phyloP scores from a whole-genome alignment of 64 coral and sea anemone species.

The Platygyra sinensis region DNA sequence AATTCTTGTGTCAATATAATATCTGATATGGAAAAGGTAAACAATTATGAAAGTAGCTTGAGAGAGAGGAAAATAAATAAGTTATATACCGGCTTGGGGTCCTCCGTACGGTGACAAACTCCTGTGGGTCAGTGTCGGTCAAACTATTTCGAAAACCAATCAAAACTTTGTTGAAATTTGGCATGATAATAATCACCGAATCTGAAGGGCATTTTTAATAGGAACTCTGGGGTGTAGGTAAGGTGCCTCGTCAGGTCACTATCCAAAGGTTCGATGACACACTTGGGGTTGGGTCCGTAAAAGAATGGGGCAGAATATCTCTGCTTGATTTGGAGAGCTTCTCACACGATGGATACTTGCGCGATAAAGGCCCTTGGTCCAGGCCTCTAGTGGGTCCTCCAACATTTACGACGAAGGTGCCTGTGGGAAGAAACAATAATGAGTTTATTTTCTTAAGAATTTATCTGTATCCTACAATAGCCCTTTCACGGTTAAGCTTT shows the following conservation, averaged over 20 bases:
- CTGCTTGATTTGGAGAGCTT: constrained; percentile 43
- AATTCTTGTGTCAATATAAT: too few relatives aligned
- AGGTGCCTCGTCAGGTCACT: constrained; percentile 39
- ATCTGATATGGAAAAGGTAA: too few relatives aligned
- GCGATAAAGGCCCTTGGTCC: constrained; percentile 62
- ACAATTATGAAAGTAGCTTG: too few relatives aligned
- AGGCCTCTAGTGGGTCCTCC: constrained; percentile 75
- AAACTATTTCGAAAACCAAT: background rate
- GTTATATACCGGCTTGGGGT: too few relatives aligned
- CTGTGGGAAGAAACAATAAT: constrained; percentile 17
- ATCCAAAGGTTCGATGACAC: constrained; percentile 53
- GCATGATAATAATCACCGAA: constrained; percentile 81
- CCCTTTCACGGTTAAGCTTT: too few relatives aligned
- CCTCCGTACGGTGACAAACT: too few relatives aligned
- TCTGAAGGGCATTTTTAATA: constrained; percentile 51
- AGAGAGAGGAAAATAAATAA: too few relatives aligned
- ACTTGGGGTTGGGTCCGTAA: constrained; percentile 59
- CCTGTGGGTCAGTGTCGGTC: too few relatives aligned
- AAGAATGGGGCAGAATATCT: constrained; percentile 76
- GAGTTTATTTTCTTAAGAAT: background rate
- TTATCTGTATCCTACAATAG: background rate
- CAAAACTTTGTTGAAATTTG: constrained; percentile 55
- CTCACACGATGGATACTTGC: constrained; percentile 72
- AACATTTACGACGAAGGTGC: constrained; percentile 67
- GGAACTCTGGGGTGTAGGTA: constrained; percentile 27